Percentiles rank a stretch among this genome's conserved stretches.
phyloP scores from a whole-genome alignment of 1,140 invertebrate species.

The Ceratosolen fusciceps region DNA sequence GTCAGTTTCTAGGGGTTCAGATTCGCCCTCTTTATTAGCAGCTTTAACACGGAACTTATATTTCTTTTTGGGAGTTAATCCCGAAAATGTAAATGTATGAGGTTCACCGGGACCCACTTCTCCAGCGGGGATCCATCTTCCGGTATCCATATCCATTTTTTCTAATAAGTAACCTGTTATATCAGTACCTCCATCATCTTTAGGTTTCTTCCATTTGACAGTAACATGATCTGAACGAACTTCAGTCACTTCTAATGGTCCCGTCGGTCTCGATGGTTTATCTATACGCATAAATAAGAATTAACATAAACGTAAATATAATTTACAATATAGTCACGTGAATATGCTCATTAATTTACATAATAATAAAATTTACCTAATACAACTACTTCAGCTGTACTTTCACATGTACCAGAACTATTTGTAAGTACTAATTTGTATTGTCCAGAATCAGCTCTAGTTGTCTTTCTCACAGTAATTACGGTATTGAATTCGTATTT shows the following conservation, averaged over 20 bases:
- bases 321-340: no score
- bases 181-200: conserved; percentile 93
- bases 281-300: conserved; percentile 72
- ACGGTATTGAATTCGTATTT: conserved; percentile 93
- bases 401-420: conserved; percentile 87
- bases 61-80: conserved; percentile 95
- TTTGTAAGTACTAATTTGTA: conserved; percentile 90
- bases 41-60: conserved; percentile 99
- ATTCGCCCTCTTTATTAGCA: conserved; percentile 98
- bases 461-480: conserved; percentile 88
- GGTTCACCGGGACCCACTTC: conserved; percentile 88
- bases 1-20: conserved; percentile 93
- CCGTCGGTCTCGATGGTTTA: conserved; percentile 87
- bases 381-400: conserved; percentile 88
- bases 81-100: conserved; percentile 86
- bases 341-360: no score
- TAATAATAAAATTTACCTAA: conserved; percentile 74
- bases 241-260: conserved; percentile 89
- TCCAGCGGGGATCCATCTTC: conserved; percentile 91
- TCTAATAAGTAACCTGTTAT: conserved; percentile 97
- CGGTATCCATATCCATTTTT: conserved; percentile 95
- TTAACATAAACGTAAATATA: conserved; percentile 7
- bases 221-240: conserved; percentile 92
- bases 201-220: conserved; percentile 94
- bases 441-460: conserved; percentile 90